Percentiles rank a stretch among this genome's conserved stretches.
Conservation (phyloP, 1,140 invertebrate genomes). For the Portunus trituberculatus region DNA sequence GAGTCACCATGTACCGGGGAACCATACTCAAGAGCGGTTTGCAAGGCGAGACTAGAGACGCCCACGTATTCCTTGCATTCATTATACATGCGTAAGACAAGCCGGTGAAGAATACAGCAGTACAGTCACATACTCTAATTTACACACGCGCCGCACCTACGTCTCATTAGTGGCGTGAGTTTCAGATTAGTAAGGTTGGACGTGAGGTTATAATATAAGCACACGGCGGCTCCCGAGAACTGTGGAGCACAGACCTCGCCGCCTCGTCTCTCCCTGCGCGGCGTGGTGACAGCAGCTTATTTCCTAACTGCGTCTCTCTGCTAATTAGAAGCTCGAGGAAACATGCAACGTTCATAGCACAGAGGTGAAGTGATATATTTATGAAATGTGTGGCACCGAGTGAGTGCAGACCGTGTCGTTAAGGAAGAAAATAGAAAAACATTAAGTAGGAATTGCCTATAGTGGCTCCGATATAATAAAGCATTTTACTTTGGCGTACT, state of each 20-base stretch:
- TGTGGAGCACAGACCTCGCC: neutral
- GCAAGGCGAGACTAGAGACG: neutral
- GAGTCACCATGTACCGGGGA: no score
- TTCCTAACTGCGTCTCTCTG: neutral
- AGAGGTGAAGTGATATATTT: neutral
- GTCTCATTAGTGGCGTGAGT: slow-evolving; percentile 8
- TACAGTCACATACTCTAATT: neutral
- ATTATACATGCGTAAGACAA: slow-evolving; percentile 4
- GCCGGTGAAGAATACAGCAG: neutral
- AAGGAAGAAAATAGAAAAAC: neutral
- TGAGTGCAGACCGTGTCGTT: neutral
- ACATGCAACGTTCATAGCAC: neutral
- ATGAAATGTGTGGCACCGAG: neutral
- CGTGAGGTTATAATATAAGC: neutral
- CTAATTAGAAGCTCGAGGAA: neutral
- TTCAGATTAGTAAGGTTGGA: neutral
- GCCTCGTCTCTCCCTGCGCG: neutral
- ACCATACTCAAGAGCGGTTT: no score
- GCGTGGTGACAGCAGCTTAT: neutral
- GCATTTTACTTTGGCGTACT: no score
- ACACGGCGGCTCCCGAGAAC: neutral
- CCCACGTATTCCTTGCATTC: neutral
- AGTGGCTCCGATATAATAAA: no score
- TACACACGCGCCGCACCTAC: neutral
- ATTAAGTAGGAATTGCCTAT: no score